phyloP scores from a whole-genome alignment of 2,113 vertebrate genomes.

The Saguinus imperator region DNA sequence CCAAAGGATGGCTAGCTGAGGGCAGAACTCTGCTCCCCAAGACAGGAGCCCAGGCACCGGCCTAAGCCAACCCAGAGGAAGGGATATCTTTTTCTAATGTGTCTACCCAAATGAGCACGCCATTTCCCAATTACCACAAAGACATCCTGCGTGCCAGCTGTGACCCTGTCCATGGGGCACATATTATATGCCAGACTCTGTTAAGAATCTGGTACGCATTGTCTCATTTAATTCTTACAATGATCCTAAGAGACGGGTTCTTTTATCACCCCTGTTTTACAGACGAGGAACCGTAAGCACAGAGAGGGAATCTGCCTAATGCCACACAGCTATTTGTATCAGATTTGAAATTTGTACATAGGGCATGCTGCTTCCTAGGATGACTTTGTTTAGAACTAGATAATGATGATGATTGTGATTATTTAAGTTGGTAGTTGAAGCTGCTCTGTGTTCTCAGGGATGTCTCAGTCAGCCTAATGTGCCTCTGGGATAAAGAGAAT shows the following conservation, averaged over 20 bases:
- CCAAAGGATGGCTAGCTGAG: neutral
- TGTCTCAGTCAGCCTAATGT: neutral
- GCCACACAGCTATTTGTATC: neutral
- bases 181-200: neutral
- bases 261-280: neutral
- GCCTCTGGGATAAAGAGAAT: neutral
- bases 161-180: neutral
- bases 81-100: too few species aligned
- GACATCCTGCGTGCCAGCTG: neutral
- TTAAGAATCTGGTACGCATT: neutral
- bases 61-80: neutral
- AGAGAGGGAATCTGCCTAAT: neutral
- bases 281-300: neutral
- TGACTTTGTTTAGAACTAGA: neutral
- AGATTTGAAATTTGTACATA: neutral
- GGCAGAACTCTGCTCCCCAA: neutral
- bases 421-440: neutral
- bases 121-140: neutral
- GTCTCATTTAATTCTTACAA: neutral
- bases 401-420: too few species aligned
- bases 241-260: neutral
- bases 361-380: neutral
- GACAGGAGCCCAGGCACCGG: neutral
- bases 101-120: too few species aligned
- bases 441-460: neutral